Evolutionary conservation across 2,797 vertebrate species (phyloP).

Genomic region (Poecilia velifera): DNA sequence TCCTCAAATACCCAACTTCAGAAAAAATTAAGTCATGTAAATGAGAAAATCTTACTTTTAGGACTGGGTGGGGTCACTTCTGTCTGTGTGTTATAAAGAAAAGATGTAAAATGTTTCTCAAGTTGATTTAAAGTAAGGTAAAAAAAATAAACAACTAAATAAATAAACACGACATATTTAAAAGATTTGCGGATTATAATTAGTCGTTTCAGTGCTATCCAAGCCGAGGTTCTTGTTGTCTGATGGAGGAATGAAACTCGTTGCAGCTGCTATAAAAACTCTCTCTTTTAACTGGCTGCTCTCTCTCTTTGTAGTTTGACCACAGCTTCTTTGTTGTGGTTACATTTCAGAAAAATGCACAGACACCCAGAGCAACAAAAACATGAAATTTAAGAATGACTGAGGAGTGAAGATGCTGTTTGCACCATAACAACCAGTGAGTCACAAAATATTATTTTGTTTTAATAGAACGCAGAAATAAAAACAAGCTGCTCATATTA

Average conservation of each 20-base stretch:
- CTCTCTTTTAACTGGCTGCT: neutral
- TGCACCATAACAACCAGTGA: neutral
- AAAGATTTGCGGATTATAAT: neutral
- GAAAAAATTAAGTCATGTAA: neutral
- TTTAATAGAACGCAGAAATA: neutral
- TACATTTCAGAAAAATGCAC: neutral
- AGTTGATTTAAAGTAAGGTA: neutral
- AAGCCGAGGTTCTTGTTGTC: neutral
- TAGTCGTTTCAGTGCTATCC: neutral
- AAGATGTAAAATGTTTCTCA: neutral
- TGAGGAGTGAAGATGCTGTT: neutral
- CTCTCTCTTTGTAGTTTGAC: neutral
- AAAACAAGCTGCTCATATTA: neutral
- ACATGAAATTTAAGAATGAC: neutral
- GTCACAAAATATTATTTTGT: neutral
- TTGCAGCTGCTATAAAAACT: neutral
- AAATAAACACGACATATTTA: neutral
- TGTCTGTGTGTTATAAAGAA: neutral
- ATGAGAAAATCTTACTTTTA: neutral
- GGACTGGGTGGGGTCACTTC: neutral
- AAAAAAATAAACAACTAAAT: neutral
- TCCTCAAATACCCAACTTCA: neutral
- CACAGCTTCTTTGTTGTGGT: conserved; percentile 1
- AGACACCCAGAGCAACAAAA: neutral
- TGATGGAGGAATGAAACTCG: neutral